Evolutionary conservation across 2,113 vertebrate species (phyloP), one percentile per base, ranked within the genome.

Genomic region (Delphinapterus leucas): DNA sequence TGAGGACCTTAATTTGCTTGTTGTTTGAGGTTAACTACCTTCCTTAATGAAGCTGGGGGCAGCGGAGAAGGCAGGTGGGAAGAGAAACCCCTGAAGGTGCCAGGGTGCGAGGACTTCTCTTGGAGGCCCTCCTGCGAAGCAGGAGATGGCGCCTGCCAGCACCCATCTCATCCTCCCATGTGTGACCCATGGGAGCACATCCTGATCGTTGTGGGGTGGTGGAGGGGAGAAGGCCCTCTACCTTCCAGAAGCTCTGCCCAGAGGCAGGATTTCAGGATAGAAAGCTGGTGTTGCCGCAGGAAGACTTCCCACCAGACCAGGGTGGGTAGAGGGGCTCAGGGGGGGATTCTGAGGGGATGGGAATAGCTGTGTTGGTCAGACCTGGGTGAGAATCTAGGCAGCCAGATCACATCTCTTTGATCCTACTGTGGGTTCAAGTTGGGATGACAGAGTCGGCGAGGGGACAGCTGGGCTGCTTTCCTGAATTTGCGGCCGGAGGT

Each of bases 21-120:
- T 68, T 38, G 18, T 95, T 97, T 91, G 94, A 95, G 89, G 90
- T 85, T 90, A 92, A 87, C 74, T 36, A 3, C 85, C 92, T 94
- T 83, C 36, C 13, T 92, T 94, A 83, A 94, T 73, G 89, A 85
- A 71, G 36, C 31, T 20, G 11, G 83, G 94, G 76, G 33, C 53
- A 53, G 15, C 67, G 81, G 89, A 84, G 41, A 63, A 6, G 25
- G 76, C 84, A 93, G 71, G 47, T 88, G 63, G 74, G 38, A 47
- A 67, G 53, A 97, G 90, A 67, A 90, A 20, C 71, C 44, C 88
- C 68, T 70, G 63, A 38, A 76, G 44, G 33, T 49, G 7, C 2
- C 2, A 41, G 47, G 23, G 12, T 33, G 17, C 11, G 13, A 71
- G 41, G 84, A 71, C 55, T 94, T 74, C 79, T 65, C 20, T 20